Percentiles rank a stretch among this genome's conserved stretches.
Conservation (phyloP, 2,113 vertebrate species). For the Mustela nigripes region DNA sequence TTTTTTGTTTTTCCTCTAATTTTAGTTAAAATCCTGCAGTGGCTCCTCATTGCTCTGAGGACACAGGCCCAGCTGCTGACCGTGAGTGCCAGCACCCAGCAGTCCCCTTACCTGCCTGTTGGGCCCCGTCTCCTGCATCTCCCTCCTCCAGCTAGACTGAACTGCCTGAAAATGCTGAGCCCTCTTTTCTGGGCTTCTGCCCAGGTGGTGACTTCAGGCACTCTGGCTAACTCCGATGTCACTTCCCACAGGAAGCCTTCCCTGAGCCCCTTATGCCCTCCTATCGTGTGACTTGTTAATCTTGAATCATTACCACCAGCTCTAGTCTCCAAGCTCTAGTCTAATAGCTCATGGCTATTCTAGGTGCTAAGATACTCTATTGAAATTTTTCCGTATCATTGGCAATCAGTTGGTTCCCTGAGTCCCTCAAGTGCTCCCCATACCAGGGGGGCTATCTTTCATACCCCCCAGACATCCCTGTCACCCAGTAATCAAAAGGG, state of each 20-base stretch:
- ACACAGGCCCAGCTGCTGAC: neutral
- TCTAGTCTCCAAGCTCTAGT: neutral
- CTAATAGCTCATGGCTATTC: neutral
- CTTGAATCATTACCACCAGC: neutral
- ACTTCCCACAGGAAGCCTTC: neutral
- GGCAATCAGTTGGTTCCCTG: neutral
- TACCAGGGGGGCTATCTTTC: neutral
- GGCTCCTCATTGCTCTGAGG: neutral
- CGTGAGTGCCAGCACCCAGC: neutral
- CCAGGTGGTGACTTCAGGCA: neutral
- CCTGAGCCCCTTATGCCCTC: neutral
- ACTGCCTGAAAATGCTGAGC: neutral
- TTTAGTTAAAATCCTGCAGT: neutral
- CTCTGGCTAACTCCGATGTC: neutral
- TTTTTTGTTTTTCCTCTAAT: neutral
- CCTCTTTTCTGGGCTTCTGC: neutral
- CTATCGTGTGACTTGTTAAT: neutral
- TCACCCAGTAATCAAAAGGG: neutral
- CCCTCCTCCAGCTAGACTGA: neutral
- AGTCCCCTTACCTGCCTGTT: neutral
- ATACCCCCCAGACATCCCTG: accelerated
- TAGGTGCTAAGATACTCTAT: neutral
- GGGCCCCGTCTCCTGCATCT: neutral
- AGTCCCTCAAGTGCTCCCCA: neutral
- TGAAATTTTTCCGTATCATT: neutral